phyloP scores from a whole-genome alignment of 2,113 vertebrate genomes.

The Lota lota region DNA sequence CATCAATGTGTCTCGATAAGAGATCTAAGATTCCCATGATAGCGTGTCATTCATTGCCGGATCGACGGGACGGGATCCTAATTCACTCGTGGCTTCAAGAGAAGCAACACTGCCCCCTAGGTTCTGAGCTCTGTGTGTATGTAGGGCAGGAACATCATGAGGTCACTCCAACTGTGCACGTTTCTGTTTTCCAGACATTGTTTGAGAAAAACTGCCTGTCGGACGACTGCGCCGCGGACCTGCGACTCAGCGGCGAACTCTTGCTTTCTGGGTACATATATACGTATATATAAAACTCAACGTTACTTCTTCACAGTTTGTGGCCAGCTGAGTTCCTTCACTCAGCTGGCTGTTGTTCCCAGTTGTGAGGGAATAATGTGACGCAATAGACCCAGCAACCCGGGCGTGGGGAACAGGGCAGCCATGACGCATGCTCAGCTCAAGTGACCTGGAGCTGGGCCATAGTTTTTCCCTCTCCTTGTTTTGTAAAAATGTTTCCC shows the following conservation, averaged over 20 bases:
- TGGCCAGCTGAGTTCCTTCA: conserved; percentile 4
- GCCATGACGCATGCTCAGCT: conserved; percentile 65
- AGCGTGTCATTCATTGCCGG: too few species aligned
- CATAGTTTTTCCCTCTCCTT: conserved; percentile 63
- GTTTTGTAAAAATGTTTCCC: conserved; percentile 29
- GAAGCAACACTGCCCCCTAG: conserved; percentile 65
- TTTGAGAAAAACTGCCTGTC: conserved; percentile 97
- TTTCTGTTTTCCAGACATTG: conserved; percentile 79
- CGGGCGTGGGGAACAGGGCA: conserved; percentile 62
- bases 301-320: conserved; percentile 15
- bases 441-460: conserved; percentile 46
- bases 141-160: conserved; percentile 23
- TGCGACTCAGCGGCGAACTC: conserved; percentile 86
- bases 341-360: conserved; percentile 23
- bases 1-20: too few species aligned
- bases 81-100: too few species aligned
- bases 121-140: conserved; percentile 22
- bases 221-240: conserved; percentile 93
- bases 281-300: background rate
- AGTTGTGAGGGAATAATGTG: conserved; percentile 40
- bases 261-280: conserved; percentile 84
- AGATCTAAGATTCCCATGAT: too few species aligned
- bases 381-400: conserved; percentile 50
- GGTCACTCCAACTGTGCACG: conserved; percentile 54
- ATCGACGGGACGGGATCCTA: background rate